These are phyloP conservation scores for Zaprionus ghesquierei DNA, from an alignment of 1,140 invertebrate genomes.

Conservation along the genomic window DNA sequence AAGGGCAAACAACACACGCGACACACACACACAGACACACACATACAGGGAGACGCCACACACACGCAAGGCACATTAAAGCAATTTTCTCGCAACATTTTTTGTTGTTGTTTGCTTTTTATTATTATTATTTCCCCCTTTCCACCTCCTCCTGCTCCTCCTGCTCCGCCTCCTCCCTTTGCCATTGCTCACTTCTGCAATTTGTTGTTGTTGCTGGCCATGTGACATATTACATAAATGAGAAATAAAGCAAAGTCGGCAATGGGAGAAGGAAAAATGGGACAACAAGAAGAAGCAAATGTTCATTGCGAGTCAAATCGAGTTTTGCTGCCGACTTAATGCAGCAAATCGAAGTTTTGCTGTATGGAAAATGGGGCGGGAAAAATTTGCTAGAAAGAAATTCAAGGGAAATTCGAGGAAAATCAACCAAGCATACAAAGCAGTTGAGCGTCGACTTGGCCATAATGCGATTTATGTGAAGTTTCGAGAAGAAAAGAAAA, in stretches of 20 bases:
- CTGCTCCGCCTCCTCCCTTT: not conserved
- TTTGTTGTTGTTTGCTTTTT: conserved; percentile 1
- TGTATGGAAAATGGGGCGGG: not conserved
- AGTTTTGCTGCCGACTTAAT: not conserved
- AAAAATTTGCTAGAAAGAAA: too few relatives aligned
- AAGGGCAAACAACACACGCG: conserved; percentile 43
- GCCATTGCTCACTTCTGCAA: conserved; percentile 6
- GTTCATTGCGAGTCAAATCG: conserved; percentile 4
- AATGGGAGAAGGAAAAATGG: not conserved
- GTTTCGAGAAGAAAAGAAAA: too few relatives aligned
- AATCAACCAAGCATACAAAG: too few relatives aligned
- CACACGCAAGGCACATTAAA: conserved; percentile 75
- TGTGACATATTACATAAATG: conserved; percentile 42
- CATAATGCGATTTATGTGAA: too few relatives aligned
- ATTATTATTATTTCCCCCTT: conserved; percentile 14
- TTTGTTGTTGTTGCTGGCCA: conserved; percentile 13
- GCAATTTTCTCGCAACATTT: conserved; percentile 62
- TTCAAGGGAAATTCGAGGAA: too few relatives aligned
- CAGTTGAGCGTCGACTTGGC: too few relatives aligned
- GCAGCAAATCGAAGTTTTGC: not conserved
- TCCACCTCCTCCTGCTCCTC: too few relatives aligned
- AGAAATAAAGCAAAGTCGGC: conserved; percentile 1
- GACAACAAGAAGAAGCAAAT: conserved; percentile 21
- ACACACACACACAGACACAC: conserved; percentile 9
- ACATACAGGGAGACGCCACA: conserved; percentile 50